Conservation (phyloP, 1,140 invertebrate species). For the Conus betulinus region DNA sequence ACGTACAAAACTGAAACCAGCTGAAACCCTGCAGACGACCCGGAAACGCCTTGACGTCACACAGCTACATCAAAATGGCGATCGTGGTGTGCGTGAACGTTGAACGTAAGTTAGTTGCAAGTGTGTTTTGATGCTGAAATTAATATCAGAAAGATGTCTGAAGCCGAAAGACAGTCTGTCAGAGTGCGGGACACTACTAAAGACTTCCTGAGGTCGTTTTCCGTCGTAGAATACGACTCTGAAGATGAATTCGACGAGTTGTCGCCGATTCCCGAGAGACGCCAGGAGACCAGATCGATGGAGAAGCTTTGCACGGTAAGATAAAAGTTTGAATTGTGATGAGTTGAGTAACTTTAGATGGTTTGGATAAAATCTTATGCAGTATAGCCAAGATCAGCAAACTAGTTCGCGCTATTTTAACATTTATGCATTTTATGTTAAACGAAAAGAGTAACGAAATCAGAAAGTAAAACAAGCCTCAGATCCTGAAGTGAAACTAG, state of each 20-base stretch:
- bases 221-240: constrained; percentile 43
- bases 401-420: no score
- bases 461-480: no score
- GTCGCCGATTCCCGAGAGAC: constrained; percentile 45
- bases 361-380: background rate
- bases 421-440: no score
- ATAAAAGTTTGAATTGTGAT: background rate
- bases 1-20: no score
- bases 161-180: background rate
- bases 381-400: no score
- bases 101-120: constrained; percentile 11
- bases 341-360: background rate
- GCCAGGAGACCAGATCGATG: constrained; percentile 26
- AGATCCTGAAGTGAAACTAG: no score
- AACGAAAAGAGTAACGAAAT: no score
- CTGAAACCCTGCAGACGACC: constrained; percentile 1
- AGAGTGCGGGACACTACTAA: constrained; percentile 35
- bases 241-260: constrained; percentile 46
- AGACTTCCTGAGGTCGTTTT: constrained; percentile 45
- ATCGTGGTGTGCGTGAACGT: background rate
- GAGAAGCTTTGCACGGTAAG: constrained; percentile 8
- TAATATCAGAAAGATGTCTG: background rate
- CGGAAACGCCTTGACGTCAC: constrained; percentile 31
- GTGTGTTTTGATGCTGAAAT: background rate
- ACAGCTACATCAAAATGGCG: constrained; percentile 7